Conservation (phyloP, 2,888 invertebrate genomes). For the Euzophera pinguis region DNA sequence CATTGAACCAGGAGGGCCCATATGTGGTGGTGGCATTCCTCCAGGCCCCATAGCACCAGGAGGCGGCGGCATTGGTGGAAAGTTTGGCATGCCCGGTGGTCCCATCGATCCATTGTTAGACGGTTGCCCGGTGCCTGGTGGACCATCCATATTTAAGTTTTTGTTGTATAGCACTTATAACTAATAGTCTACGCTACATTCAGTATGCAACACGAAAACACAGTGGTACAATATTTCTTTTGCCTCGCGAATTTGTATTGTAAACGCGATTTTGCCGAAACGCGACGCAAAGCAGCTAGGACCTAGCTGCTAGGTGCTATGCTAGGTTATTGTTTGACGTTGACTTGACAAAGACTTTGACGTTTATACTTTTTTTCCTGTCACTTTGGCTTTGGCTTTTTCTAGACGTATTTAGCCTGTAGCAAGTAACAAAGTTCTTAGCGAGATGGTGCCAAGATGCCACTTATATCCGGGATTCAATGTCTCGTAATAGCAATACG, state of each 20-base stretch:
- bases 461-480: too few relatives aligned
- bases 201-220: too few relatives aligned
- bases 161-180: background rate
- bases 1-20: slow-evolving; percentile 47
- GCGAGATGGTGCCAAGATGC: too few relatives aligned
- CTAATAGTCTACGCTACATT: background rate
- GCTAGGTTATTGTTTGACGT: background rate
- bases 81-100: slow-evolving; percentile 53
- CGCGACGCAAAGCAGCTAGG: too few relatives aligned
- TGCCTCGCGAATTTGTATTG: background rate
- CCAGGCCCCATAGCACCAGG: slow-evolving; percentile 49
- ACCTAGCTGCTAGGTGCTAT: too few relatives aligned
- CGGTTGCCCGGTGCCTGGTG: slow-evolving; percentile 59
- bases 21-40: slow-evolving; percentile 26
- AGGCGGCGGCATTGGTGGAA: slow-evolving; percentile 57
- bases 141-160: slow-evolving; percentile 63
- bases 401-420: too few relatives aligned
- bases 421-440: too few relatives aligned
- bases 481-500: too few relatives aligned
- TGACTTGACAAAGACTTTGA: background rate
- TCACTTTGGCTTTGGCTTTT: too few relatives aligned
- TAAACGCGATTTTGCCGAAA: background rate
- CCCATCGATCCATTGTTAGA: slow-evolving; percentile 51
- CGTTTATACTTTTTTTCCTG: background rate
- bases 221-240: too few relatives aligned